Evolutionary conservation across 2,113 vertebrate genomes (phyloP).

Genomic region (Indri indri): DNA sequence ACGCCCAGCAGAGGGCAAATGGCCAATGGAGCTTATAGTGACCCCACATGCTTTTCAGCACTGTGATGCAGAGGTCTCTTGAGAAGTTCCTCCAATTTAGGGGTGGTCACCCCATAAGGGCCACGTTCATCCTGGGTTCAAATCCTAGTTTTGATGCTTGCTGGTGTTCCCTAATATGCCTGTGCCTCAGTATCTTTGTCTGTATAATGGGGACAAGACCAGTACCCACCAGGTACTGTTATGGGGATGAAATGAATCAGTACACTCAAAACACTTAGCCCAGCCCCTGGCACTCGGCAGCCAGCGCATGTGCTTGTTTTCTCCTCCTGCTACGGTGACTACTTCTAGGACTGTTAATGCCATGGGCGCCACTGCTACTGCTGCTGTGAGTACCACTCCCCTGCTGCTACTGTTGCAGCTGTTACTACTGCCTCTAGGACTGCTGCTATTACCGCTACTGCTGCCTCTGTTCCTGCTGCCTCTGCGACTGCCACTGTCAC

Average conservation of each 20-base stretch:
- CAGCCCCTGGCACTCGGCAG: accelerated
- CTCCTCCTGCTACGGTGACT: neutral
- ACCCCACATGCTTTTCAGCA: accelerated
- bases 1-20: accelerated
- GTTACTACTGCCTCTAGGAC: neutral
- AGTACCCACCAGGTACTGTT: neutral
- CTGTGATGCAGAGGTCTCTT: neutral
- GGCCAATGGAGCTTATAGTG: neutral
- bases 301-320: neutral
- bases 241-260: neutral
- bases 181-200: neutral
- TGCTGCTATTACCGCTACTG: neutral
- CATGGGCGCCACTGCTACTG: no score
- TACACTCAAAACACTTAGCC: accelerated
- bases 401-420: neutral
- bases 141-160: neutral
- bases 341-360: accelerated
- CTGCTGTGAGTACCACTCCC: no score
- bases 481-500: no score
- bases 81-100: no score
- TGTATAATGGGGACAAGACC: neutral
- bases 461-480: no score
- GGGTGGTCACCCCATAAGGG: neutral
- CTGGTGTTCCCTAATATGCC: neutral
- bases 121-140: neutral